Base-by-base conservation (phyloP, 2,113 vertebrate species). In the Alouatta palliata region DNA sequence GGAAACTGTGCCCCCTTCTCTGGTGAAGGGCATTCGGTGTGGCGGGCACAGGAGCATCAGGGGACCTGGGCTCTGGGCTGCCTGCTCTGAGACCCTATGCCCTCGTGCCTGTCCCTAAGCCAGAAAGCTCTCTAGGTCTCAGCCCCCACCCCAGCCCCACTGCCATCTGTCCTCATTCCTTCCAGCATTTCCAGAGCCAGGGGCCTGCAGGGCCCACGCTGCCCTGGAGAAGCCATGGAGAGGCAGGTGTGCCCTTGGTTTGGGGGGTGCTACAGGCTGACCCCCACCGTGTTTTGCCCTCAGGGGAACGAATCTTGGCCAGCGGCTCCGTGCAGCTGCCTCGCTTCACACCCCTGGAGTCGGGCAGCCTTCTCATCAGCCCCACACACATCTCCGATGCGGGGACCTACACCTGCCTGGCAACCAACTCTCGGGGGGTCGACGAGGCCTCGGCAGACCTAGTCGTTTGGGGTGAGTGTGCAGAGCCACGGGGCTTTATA, bases 251-350 rank as follows among this genome's bases (percentile, higher is more conserved):
- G 3, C 1, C 64, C 3, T 4, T 7, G 1, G 52, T 17, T 0
- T 13, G 5, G 3, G 16, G 52, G 9, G 35, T 56, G 12, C 10
- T 30, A 16, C n/a, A 25, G 76, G n/a, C 76, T 64, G 71, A 75
- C 19, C 73, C 16, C 32, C 14, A 0, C 64, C 9, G 23, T 79
- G 0, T 92, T 75, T 86, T 49, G 4, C 82, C 87, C 0, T 1
- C 98, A 99, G 99, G 99, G 87, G 99, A 99, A 96, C 99, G 99
- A 21, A 98, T 99, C 96, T 97, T 99, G 98, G 99, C 99, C 97
- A 99, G 99, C 0, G 99, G 99, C 27, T 99, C 99, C 0, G 99
- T 99, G 73, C 99, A 99, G 98, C 98, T 99, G 86, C 99, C 99
- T 0, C 98, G 99, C 5, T 99, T 99, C 98, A 99, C 99, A 0